Evolutionary conservation across 2,113 vertebrate genomes (phyloP).

Genomic region (Anarrhichthys ocellatus): DNA sequence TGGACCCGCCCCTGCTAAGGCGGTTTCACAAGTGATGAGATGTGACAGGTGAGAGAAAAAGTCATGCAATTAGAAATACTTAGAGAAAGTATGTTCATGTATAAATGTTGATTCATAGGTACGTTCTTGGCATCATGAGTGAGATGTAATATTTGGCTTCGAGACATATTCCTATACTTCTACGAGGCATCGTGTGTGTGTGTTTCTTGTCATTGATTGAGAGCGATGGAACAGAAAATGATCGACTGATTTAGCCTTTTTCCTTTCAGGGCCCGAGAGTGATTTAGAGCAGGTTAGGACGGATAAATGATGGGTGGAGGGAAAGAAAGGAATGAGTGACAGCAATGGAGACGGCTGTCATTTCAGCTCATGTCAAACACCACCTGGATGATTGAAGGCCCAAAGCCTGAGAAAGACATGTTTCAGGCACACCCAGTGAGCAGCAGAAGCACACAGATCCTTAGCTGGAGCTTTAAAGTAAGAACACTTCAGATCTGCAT

Average conservation of each 20-base stretch:
- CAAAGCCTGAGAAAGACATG: neutral
- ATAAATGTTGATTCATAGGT: neutral
- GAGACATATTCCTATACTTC: neutral
- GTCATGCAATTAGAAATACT: neutral
- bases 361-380: conserved; percentile 56
- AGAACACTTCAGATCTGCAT: neutral
- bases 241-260: neutral
- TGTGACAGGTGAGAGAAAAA: conserved; percentile 46
- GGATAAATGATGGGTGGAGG: conserved; percentile 25
- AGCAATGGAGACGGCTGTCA: conserved; percentile 70
- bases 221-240: neutral
- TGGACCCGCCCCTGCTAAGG: conserved; percentile 41
- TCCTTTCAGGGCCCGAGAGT: neutral
- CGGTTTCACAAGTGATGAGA: conserved; percentile 29
- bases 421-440: conserved; percentile 31
- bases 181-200: too few relatives aligned
- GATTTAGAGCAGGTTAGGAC: conserved; percentile 18
- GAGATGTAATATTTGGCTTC: neutral
- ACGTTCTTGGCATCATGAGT: neutral
- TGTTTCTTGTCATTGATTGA: conserved; percentile 5
- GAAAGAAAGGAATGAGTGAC: conserved; percentile 62
- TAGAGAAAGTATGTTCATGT: neutral
- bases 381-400: conserved; percentile 31
- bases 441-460: neutral
- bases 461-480: neutral